phyloP scores from a whole-genome alignment of 1,140 invertebrate species.

The Tetranychus urticae region DNA sequence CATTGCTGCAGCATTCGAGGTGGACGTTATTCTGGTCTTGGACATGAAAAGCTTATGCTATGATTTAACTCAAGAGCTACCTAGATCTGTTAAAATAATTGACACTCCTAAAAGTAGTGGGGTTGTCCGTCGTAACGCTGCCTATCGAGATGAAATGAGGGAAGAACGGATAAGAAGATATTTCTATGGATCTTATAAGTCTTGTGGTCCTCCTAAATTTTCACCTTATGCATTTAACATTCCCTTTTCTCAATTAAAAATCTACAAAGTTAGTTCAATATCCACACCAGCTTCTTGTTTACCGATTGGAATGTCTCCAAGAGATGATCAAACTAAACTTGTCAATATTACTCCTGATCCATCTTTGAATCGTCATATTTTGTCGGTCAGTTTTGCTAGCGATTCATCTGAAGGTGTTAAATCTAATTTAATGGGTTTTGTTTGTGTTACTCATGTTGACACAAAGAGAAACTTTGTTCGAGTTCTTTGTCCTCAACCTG shows the following conservation, averaged over 20 bases:
- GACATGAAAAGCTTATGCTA: slow-evolving; percentile 91
- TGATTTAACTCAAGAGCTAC: slow-evolving; percentile 76
- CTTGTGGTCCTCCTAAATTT: slow-evolving; percentile 50
- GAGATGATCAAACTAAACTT: slow-evolving; percentile 70
- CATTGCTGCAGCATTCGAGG: slow-evolving; percentile 75
- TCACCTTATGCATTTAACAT: slow-evolving; percentile 82
- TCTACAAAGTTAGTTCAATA: slow-evolving; percentile 63
- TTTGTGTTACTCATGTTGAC: slow-evolving; percentile 62
- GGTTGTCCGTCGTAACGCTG: slow-evolving; percentile 57
- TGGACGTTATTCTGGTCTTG: slow-evolving; percentile 78
- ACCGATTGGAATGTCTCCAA: slow-evolving; percentile 71
- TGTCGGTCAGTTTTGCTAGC: slow-evolving; percentile 47
- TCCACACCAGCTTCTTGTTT: slow-evolving; percentile 68
- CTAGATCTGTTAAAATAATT: slow-evolving; percentile 71
- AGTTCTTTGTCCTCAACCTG: slow-evolving; percentile 68
- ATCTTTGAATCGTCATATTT: slow-evolving; percentile 55
- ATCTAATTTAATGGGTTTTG: slow-evolving; percentile 68
- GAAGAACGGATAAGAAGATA: slow-evolving; percentile 70
- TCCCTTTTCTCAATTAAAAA: slow-evolving; percentile 56
- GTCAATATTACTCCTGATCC: slow-evolving; percentile 27
- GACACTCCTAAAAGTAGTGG: slow-evolving; percentile 89
- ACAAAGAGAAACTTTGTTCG: slow-evolving; percentile 60
- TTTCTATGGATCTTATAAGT: slow-evolving; percentile 56
- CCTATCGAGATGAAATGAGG: slow-evolving; percentile 41
- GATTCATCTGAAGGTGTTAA: slow-evolving; percentile 38